Evolutionary conservation across 2,797 vertebrate species (phyloP), one percentile per base, ranked within the genome.

Genomic region (Phalloptychus januarius): DNA sequence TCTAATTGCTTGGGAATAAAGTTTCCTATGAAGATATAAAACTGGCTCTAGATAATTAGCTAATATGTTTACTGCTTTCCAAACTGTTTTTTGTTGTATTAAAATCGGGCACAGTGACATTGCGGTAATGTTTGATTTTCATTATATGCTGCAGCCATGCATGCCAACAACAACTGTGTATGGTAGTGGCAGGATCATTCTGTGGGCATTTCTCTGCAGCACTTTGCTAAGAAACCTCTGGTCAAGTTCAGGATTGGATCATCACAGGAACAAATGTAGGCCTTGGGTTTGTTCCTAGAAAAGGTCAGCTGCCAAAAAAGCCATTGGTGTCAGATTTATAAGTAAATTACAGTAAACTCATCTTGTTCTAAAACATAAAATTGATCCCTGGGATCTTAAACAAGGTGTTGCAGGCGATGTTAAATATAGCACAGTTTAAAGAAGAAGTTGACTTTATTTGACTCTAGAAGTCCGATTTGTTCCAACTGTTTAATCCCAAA

Each of bases 401-500:
- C 48, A n/a, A n/a, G 12, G 12, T 40, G 23, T 42, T 28, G 38
- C 13, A 69, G 23, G 20, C 42, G 38, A 69, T n/a, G 65, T 69
- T 69, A 42, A 42, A 69, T 69, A 69, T 36, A 20, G 61, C 31
- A 33, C 10, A n/a, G 38, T 40, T 25, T 67, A 25, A 40, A 67
- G 10, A 65, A 56, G 10, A 33, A 40, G 36, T 69, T 42, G 23
- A 40, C 38, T 69, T n/a, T 69, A 20, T 38, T 40, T 42, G 65
- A n/a, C 65, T 13, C 25, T 46, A 50, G 46, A 80, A 79, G 25
- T 76, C 36, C 42, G 71, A 81, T 61, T 36, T 70, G 11, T 42
- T 69, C 42, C 11, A 61, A 28, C 33, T 77, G 86, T 81, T 87
- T 80, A 71, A 78, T 82, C 72, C 65, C 1, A 20, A 75, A 61